Evolutionary conservation across 2,113 vertebrate species (phyloP), one percentile per base, ranked within the genome.

Genomic region (Rhipidura dahli): DNA sequence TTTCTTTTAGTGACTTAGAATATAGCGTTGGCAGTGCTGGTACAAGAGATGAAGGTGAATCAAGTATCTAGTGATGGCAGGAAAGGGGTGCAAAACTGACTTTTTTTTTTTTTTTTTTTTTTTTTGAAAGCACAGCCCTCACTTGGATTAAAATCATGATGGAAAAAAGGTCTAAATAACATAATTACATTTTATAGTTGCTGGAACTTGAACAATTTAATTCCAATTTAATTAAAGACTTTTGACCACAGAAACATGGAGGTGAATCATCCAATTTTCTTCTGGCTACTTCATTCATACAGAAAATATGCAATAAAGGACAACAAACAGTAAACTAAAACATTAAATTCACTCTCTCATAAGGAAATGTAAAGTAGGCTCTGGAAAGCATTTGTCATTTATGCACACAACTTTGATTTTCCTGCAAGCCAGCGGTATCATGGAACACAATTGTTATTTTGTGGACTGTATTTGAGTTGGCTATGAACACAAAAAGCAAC

Each of bases 191-290:
- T 94, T 88, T 17, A 71, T 9, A 90, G 83, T 78, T 85, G 89
- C 79, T 96, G 80, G 44, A 92, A 86, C 73, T 77, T 72, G 61
- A 81, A 73, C 93, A 95, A 94, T 95, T 97, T 71, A 93, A 95
- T 93, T 94, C 65, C 63, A 76, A 90, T 90, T 90, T 90, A 94
- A 97, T 96, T 94, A 94, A 90, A 96, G 87, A 94, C 37, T 66
- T 96, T 90, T 73, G 56, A 86, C 66, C 63, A 65, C 83, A 88
- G 85, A 95, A 94, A 61, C 33, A 54, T 0, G 0, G 73, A 92
- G 78, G 59, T 95, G 77, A 94, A 95, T 97, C 83, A 96, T 96
- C 87, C 57, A 69, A n/a, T 95, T 97, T 94, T 83, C 80, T 90
- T 85, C 71, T 77, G 42, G 44, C 65, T 79, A 50, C 61, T 95